Evolutionary conservation across 2,888 invertebrate genomes (phyloP).

Genomic region (Danaus chrysippus): DNA sequence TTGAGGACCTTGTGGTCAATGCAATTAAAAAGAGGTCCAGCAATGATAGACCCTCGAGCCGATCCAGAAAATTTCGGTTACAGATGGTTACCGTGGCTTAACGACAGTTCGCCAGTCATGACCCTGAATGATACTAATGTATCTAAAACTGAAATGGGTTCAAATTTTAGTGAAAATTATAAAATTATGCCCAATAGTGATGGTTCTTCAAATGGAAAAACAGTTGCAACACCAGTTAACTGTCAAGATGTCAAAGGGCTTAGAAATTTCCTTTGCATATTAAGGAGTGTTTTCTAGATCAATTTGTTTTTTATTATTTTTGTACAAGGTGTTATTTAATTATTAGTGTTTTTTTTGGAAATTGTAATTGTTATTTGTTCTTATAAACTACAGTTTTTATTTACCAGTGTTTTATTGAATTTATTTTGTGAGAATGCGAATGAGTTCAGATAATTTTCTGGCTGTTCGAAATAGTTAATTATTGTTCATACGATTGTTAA

Average conservation of each 20-base stretch:
- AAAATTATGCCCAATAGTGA: conserved; percentile 1
- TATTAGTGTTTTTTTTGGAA: conserved; percentile 8
- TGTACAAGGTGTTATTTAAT: conserved; percentile 1
- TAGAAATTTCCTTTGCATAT: conserved; percentile 63
- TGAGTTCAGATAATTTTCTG: no score
- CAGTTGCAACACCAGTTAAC: conserved; percentile 44
- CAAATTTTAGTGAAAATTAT: conserved; percentile 4
- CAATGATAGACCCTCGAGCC: conserved; percentile 73
- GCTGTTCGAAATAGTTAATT: no score
- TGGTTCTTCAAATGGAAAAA: conserved; percentile 32
- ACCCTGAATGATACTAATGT: conserved; percentile 10
- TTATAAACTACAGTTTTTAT: no score
- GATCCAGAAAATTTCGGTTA: conserved; percentile 85
- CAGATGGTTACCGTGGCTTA: conserved; percentile 83
- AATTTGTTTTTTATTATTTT: neutral
- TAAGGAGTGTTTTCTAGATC: conserved; percentile 56
- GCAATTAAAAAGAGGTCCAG: conserved; percentile 68
- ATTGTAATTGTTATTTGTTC: neutral
- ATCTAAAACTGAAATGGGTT: conserved; percentile 7
- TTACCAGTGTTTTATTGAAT: no score
- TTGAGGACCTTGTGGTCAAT: conserved; percentile 64
- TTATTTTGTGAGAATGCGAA: no score
- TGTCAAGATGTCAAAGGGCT: conserved; percentile 56
- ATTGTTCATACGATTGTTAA: no score
- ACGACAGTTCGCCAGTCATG: conserved; percentile 23